phyloP scores from a whole-genome alignment of 2,113 vertebrate species.

The Lontra canadensis region DNA sequence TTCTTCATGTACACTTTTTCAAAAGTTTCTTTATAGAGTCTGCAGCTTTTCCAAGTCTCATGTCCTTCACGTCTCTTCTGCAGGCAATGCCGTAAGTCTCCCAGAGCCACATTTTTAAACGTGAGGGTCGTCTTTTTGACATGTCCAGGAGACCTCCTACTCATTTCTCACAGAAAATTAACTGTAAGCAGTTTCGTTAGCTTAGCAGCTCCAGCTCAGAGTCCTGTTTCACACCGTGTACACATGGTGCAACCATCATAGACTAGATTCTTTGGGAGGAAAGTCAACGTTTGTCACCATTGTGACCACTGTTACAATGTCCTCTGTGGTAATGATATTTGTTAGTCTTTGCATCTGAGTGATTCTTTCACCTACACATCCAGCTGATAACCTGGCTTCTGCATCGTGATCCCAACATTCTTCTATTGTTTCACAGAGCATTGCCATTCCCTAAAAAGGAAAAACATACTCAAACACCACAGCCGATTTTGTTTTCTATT shows the following conservation, averaged over 20 bases:
- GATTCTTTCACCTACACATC: constrained; percentile 97
- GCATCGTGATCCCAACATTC: constrained; percentile 99
- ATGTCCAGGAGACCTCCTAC: constrained; percentile 77
- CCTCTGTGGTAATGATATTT: constrained; percentile 95
- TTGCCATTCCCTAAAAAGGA: constrained; percentile 91
- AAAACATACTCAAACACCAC: constrained; percentile 38
- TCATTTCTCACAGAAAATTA: constrained; percentile 59
- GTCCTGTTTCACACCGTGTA: constrained; percentile 81
- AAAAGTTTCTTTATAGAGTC: constrained; percentile 74
- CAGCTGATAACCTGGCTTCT: constrained; percentile 95
- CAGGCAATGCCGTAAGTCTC: constrained; percentile 81
- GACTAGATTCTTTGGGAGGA: constrained; percentile 99
- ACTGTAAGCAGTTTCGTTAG: constrained; percentile 75
- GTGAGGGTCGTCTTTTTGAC: constrained; percentile 65
- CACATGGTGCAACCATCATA: constrained; percentile 91
- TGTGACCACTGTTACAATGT: constrained; percentile 98
- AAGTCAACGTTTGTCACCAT: constrained; percentile 99
- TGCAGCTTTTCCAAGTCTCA: constrained; percentile 50
- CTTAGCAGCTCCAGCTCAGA: constrained; percentile 86
- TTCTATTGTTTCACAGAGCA: constrained; percentile 98
- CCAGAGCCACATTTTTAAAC: constrained; percentile 71
- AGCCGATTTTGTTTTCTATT: constrained; percentile 8
- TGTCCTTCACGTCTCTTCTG: constrained; percentile 77
- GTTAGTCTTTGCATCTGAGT: constrained; percentile 97
- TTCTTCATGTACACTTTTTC: constrained; percentile 80